Conservation (phyloP, 2,888 invertebrate genomes). For the Hypolimnas misippus region DNA sequence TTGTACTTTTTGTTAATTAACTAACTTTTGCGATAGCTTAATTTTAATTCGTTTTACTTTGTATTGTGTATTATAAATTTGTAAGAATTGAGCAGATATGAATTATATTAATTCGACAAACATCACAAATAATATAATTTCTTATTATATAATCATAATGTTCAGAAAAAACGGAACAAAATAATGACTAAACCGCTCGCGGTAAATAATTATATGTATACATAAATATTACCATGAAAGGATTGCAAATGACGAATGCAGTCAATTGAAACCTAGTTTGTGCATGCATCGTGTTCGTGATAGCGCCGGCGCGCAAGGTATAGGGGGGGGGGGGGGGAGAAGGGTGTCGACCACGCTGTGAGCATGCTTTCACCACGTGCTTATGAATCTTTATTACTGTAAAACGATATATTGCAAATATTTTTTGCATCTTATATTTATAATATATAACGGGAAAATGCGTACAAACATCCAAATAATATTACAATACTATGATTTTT, state of each 20-base stretch:
- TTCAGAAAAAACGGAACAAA: not conserved
- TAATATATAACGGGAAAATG: too few relatives aligned
- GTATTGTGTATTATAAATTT: too few relatives aligned
- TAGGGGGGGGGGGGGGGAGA: slow-evolving; percentile 33
- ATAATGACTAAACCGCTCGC: not conserved
- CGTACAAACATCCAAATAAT: too few relatives aligned
- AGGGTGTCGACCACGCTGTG: slow-evolving; percentile 53
- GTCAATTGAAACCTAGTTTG: slow-evolving; percentile 54
- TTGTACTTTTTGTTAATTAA: too few relatives aligned
- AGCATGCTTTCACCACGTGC: slow-evolving; percentile 77
- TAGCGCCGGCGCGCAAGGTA: slow-evolving; percentile 40
- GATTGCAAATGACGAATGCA: slow-evolving; percentile 25
- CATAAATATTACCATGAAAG: slow-evolving; percentile 21
- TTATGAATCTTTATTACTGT: slow-evolving; percentile 63
- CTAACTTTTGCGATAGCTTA: too few relatives aligned
- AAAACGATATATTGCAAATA: not conserved
- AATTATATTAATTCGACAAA: too few relatives aligned
- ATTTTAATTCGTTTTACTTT: too few relatives aligned
- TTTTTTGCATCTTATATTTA: not conserved
- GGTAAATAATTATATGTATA: slow-evolving; percentile 10
- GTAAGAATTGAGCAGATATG: too few relatives aligned
- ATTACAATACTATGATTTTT: too few relatives aligned
- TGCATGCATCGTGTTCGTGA: slow-evolving; percentile 51
- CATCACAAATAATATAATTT: too few relatives aligned
- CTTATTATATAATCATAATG: too few relatives aligned